Evolutionary conservation across 2,113 vertebrate genomes (phyloP).

Genomic region (Chaetodon trifascialis): DNA sequence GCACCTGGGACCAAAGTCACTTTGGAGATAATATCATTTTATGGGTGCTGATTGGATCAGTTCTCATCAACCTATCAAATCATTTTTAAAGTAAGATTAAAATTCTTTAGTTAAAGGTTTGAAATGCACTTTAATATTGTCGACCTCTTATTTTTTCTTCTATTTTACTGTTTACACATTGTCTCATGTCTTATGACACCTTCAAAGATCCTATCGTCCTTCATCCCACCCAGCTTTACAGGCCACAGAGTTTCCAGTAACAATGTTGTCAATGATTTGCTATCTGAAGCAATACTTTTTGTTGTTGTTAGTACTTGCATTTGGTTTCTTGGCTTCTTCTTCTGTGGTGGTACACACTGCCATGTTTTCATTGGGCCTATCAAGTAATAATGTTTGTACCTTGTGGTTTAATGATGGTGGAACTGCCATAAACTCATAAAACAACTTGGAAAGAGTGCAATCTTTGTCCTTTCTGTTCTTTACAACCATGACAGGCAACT

Average conservation of each 20-base stretch:
- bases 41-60: background rate
- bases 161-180: background rate
- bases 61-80: background rate
- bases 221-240: conserved; percentile 31
- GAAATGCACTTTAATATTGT: background rate
- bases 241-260: background rate
- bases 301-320: background rate
- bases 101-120: background rate
- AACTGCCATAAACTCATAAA: conserved; percentile 53
- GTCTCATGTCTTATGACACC: background rate
- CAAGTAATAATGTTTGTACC: background rate
- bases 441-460: conserved; percentile 1
- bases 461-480: conserved; percentile 8
- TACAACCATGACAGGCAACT: background rate
- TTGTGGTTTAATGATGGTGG: background rate
- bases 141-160: background rate
- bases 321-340: too few relatives aligned
- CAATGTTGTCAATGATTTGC: background rate
- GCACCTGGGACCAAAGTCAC: conserved; percentile 48
- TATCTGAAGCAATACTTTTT: background rate
- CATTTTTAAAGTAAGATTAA: background rate
- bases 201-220: conserved; percentile 36
- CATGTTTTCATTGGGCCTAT: background rate
- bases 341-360: background rate
- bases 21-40: conserved; percentile 12